A percentile compares a stretch with the other conserved stretches of the same genome.
Conservation (phyloP, 1,140 invertebrate species). For the Wiebesia pumilae region DNA sequence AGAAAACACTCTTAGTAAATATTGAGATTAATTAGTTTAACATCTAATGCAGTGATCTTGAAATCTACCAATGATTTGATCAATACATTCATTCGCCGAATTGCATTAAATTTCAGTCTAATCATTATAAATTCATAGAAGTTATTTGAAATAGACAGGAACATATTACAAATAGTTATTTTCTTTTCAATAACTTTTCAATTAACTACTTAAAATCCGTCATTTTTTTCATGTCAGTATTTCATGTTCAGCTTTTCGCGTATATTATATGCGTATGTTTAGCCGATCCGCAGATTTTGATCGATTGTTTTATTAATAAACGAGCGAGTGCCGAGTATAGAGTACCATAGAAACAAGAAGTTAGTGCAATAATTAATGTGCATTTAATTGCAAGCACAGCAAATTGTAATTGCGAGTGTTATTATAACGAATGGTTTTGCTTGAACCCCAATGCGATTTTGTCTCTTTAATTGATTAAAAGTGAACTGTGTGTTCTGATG, state of each 20-base stretch:
- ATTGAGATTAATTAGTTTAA: background rate
- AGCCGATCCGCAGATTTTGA: slow-evolving; percentile 24
- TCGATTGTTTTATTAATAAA: slow-evolving; percentile 45
- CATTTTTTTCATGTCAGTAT: background rate
- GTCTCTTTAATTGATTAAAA: slow-evolving; percentile 51
- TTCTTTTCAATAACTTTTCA: background rate
- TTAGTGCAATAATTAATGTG: slow-evolving; percentile 33
- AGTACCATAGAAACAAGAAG: background rate
- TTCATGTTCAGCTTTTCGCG: too few species aligned
- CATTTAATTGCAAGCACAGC: slow-evolving; percentile 36
- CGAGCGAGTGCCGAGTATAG: background rate
- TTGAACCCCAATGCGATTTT: slow-evolving; percentile 18
- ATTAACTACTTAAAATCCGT: background rate
- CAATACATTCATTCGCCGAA: background rate
- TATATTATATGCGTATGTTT: background rate
- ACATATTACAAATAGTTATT: background rate
- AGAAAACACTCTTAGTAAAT: background rate
- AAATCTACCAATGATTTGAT: background rate
- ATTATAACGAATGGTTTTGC: slow-evolving; percentile 14
- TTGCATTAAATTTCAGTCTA: background rate
- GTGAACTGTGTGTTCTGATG: background rate
- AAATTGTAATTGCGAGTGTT: slow-evolving; percentile 29
- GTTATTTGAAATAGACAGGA: background rate
- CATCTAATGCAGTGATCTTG: background rate
- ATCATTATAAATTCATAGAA: background rate